phyloP scores from a whole-genome alignment of 1,140 invertebrate genomes.

The Panonychus citri region DNA sequence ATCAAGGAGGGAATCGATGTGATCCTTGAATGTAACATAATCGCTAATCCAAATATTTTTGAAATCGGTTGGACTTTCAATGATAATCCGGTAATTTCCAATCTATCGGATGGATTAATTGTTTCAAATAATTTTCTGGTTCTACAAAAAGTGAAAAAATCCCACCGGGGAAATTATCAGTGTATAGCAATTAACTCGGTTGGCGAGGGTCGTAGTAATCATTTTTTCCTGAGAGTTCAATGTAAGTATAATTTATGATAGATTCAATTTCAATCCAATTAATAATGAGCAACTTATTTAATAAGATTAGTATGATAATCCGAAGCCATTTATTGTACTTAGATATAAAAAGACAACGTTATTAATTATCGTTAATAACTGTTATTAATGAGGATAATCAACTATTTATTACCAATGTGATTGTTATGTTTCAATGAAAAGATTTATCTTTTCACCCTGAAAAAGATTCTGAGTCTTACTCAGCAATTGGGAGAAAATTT shows the following conservation, averaged over 20 bases:
- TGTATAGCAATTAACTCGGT: slow-evolving; percentile 69
- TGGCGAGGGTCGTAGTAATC: slow-evolving; percentile 56
- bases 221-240: slow-evolving; percentile 57
- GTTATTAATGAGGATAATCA: no score
- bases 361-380: no score
- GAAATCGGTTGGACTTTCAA: slow-evolving; percentile 16
- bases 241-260: slow-evolving; percentile 37
- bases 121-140: slow-evolving; percentile 40
- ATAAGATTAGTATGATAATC: no score
- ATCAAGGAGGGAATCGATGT: slow-evolving; percentile 16
- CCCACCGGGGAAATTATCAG: slow-evolving; percentile 33
- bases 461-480: no score
- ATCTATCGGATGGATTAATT: slow-evolving; percentile 42
- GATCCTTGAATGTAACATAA: slow-evolving; percentile 15
- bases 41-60: slow-evolving; percentile 14
- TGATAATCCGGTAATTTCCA: slow-evolving; percentile 7
- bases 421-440: no score
- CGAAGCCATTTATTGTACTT: no score
- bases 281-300: not conserved
- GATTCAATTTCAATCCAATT: no score
- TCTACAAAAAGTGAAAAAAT: slow-evolving; percentile 18
- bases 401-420: no score
- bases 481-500: no score
- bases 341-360: no score
- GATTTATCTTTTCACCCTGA: no score